Conservation (phyloP, 2,888 invertebrate species). For the Tuta absoluta region DNA sequence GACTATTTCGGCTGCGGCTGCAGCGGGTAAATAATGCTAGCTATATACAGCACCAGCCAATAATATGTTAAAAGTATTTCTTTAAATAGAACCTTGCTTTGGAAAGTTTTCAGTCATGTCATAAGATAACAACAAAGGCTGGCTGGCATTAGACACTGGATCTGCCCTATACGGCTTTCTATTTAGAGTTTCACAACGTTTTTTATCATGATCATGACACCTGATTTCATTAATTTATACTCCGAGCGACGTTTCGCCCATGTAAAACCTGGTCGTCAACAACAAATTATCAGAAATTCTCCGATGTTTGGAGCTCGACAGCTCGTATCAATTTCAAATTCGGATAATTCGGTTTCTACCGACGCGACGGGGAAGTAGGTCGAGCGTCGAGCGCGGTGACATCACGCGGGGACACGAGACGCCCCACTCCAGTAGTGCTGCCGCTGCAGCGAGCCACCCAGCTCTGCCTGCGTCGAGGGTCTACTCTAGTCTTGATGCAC, state of each 20-base stretch:
- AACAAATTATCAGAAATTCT: constrained; percentile 2
- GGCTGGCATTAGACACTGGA: too few species aligned
- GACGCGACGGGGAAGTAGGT: background rate
- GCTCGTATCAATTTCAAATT: constrained; percentile 9
- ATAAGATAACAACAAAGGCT: too few species aligned
- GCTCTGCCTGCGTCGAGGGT: background rate
- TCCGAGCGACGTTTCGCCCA: background rate
- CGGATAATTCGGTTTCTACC: constrained; percentile 14
- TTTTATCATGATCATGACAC: background rate
- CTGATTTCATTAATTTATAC: background rate
- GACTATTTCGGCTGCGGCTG: background rate
- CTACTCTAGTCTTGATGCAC: too few species aligned
- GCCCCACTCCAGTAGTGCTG: background rate
- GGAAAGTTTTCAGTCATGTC: too few species aligned
- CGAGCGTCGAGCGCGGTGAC: constrained; percentile 3
- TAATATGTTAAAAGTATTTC: constrained; percentile 35
- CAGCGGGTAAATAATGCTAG: constrained; percentile 38
- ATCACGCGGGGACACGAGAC: background rate
- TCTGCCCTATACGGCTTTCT: too few species aligned
- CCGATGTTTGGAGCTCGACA: background rate
- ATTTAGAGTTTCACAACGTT: too few species aligned
- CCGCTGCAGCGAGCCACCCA: background rate
- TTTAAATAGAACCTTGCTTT: too few species aligned
- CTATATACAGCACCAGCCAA: constrained; percentile 37
- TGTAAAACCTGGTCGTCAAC: constrained; percentile 1